A percentile compares a stretch with the other conserved stretches of the same genome.
phyloP scores from a whole-genome alignment of 1,140 invertebrate species.

The Neotoxoptera formosana region DNA sequence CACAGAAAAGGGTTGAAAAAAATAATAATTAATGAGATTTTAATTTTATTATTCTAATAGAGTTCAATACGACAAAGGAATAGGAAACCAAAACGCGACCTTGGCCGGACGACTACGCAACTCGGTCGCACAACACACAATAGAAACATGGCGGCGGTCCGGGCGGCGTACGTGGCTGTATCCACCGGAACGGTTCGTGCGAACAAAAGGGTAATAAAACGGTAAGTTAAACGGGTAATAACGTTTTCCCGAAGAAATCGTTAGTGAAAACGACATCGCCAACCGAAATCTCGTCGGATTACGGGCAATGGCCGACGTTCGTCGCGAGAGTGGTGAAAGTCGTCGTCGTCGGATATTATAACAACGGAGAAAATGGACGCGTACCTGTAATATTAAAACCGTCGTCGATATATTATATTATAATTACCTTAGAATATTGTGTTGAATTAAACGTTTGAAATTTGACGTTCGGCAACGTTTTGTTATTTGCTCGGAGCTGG shows the following conservation, averaged over 20 bases:
- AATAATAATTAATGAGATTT: too few relatives aligned
- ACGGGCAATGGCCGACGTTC: too few relatives aligned
- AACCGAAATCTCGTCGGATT: neutral
- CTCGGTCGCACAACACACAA: neutral
- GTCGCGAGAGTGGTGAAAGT: neutral
- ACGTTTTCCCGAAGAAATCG: neutral
- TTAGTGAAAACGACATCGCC: neutral
- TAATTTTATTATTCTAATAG: too few relatives aligned
- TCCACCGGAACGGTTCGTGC: neutral
- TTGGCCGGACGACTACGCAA: neutral
- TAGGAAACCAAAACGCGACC: neutral
- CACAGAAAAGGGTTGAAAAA: too few relatives aligned
- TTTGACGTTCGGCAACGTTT: neutral
- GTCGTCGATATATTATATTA: neutral
- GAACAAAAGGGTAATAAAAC: neutral
- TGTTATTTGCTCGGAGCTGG: neutral
- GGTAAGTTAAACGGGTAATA: too few relatives aligned
- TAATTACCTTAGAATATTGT: neutral
- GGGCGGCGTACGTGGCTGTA: too few relatives aligned
- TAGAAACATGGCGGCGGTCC: neutral
- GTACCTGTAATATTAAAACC: too few relatives aligned
- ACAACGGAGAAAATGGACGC: too few relatives aligned
- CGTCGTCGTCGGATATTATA: too few relatives aligned
- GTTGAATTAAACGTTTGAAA: neutral
- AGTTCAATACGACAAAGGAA: neutral